phyloP scores from a whole-genome alignment of 2,113 vertebrate genomes.

The Phylloscopus trochilus region DNA sequence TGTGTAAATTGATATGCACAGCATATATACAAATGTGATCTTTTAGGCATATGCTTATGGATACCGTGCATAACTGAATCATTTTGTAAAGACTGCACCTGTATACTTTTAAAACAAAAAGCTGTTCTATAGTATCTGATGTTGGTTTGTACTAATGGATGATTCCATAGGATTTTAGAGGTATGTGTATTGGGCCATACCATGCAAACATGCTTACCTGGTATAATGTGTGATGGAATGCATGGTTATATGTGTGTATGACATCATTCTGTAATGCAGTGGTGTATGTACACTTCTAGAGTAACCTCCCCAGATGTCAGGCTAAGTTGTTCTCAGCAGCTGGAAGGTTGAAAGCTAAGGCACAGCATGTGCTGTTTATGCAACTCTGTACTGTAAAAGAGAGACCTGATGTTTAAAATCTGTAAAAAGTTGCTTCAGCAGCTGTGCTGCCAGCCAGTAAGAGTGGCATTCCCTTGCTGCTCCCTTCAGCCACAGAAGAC shows the following conservation, averaged over 20 bases:
- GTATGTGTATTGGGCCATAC: neutral
- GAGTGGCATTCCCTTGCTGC: neutral
- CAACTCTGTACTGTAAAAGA: neutral
- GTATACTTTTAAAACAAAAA: neutral
- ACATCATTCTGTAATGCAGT: neutral
- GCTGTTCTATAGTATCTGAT: neutral
- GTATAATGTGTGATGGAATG: neutral
- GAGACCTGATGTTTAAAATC: neutral
- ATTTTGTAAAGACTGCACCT: neutral
- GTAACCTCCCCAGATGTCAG: neutral
- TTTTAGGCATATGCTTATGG: neutral
- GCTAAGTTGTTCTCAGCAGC: neutral
- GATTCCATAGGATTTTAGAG: neutral
- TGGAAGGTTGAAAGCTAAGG: neutral
- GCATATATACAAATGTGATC: neutral
- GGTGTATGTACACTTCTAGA: neutral
- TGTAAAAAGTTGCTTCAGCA: conserved; percentile 5
- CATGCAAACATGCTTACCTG: neutral
- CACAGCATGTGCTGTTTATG: neutral
- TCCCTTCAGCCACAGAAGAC: neutral
- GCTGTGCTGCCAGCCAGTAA: neutral
- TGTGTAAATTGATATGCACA: neutral
- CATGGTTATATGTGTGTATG: neutral
- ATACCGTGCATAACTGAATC: neutral
- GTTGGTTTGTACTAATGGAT: neutral